Evolutionary conservation across 2,888 invertebrate species (phyloP).

Genomic region (Heliconius ethilla): DNA sequence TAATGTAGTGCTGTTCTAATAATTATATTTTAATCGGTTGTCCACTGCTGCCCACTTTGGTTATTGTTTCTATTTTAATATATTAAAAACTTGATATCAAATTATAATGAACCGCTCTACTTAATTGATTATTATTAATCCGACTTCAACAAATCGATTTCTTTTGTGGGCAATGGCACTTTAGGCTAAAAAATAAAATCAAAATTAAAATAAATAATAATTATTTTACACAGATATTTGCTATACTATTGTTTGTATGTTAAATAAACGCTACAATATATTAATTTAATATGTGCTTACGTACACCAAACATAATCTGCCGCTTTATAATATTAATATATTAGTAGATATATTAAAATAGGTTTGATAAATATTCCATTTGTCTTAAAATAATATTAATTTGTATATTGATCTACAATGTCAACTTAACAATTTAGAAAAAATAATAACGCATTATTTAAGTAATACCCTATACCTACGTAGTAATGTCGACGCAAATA

Average conservation of each 20-base stretch:
- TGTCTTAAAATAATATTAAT: too few relatives aligned
- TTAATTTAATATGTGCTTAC: too few relatives aligned
- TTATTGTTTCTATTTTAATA: background rate
- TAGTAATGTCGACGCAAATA: background rate
- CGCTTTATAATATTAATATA: too few relatives aligned
- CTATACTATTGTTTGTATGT: background rate
- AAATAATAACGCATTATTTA: background rate
- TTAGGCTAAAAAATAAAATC: background rate
- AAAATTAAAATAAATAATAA: background rate
- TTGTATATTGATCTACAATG: too few relatives aligned
- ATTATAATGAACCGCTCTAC: background rate
- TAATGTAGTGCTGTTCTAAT: too few relatives aligned
- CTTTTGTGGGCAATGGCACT: too few relatives aligned
- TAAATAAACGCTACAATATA: too few relatives aligned
- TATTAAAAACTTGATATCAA: background rate
- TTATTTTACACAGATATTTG: background rate
- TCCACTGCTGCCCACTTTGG: background rate
- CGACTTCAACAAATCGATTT: background rate
- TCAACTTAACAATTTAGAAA: background rate
- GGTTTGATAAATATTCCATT: too few relatives aligned
- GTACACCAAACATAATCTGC: too few relatives aligned
- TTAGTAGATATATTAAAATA: too few relatives aligned
- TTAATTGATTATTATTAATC: conserved; percentile 7
- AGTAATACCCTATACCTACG: background rate
- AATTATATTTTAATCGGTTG: background rate